Evolutionary conservation across 2,888 invertebrate species (phyloP).

Genomic region (Rotaria macrura): DNA sequence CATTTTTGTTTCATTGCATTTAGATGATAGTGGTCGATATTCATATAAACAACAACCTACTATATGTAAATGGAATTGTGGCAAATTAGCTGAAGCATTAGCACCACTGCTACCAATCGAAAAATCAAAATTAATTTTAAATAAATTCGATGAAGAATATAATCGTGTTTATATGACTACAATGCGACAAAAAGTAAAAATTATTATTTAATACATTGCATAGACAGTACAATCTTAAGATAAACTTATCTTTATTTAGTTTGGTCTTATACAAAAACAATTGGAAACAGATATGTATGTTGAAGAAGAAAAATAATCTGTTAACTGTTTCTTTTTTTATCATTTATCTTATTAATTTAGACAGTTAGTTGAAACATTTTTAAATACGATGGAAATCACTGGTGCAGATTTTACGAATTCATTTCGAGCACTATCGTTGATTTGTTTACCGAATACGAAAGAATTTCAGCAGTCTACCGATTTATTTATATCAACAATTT

Average conservation of each 20-base stretch:
- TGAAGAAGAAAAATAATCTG: background rate
- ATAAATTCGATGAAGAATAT: slow-evolving; percentile 45
- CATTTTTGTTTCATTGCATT: slow-evolving; percentile 17
- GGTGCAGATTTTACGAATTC: slow-evolving; percentile 59
- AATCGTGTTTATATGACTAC: slow-evolving; percentile 42
- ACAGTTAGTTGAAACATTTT: slow-evolving; percentile 53
- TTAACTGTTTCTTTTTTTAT: background rate
- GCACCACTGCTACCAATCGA: slow-evolving; percentile 37
- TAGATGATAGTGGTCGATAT: slow-evolving; percentile 57
- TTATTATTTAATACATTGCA: background rate
- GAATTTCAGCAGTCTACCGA: slow-evolving; percentile 37
- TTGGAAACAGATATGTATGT: slow-evolving; percentile 42
- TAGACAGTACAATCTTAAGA: background rate
- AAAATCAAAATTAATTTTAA: slow-evolving; percentile 40
- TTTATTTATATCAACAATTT: slow-evolving; percentile 22
- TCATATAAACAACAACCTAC: slow-evolving; percentile 57
- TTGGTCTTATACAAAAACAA: slow-evolving; percentile 40
- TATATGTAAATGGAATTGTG: slow-evolving; percentile 60
- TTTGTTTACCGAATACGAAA: slow-evolving; percentile 41
- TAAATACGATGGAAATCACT: slow-evolving; percentile 59
- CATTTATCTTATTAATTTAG: slow-evolving; percentile 39
- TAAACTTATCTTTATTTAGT: slow-evolving; percentile 38
- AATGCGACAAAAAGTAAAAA: slow-evolving; percentile 55
- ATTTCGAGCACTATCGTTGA: slow-evolving; percentile 44
- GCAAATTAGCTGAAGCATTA: slow-evolving; percentile 56